These are phyloP conservation scores for Aleadryas rufinucha DNA, from an alignment of 2,113 vertebrate genomes.

Conservation along the genomic window DNA sequence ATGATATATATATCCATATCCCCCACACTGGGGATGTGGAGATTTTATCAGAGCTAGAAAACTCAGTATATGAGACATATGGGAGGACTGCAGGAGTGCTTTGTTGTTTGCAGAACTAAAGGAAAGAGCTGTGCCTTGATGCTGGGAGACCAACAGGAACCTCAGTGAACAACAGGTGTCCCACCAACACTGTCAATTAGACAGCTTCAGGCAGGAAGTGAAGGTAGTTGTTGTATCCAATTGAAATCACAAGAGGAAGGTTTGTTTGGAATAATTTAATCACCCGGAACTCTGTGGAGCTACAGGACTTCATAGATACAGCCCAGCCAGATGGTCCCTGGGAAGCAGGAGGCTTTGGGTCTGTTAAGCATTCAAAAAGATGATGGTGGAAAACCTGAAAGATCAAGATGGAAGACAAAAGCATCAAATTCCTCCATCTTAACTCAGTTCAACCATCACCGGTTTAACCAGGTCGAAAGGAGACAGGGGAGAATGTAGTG, in stretches of 20 bases:
- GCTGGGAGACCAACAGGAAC: conserved; percentile 9
- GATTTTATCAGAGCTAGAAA: conserved; percentile 4
- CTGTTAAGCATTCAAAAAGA: background rate
- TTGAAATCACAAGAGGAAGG: conserved; percentile 24
- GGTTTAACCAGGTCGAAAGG: background rate
- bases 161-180: conserved; percentile 40
- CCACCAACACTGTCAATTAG: background rate
- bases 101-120: background rate
- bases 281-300: background rate
- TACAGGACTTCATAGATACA: background rate
- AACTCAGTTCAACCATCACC: background rate
- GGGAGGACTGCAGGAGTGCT: background rate
- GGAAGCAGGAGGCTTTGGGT: background rate
- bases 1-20: background rate
- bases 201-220: background rate
- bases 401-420: background rate
- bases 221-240: background rate
- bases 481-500: rapidly evolving
- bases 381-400: background rate
- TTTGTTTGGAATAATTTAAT: conserved; percentile 10
- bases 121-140: conserved; percentile 7
- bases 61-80: background rate
- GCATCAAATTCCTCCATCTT: background rate
- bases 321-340: background rate
- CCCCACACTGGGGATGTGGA: background rate